These are phyloP conservation scores for Gordius sp. DNA, from an alignment of 2,888 invertebrate species.

Conservation along the genomic window DNA sequence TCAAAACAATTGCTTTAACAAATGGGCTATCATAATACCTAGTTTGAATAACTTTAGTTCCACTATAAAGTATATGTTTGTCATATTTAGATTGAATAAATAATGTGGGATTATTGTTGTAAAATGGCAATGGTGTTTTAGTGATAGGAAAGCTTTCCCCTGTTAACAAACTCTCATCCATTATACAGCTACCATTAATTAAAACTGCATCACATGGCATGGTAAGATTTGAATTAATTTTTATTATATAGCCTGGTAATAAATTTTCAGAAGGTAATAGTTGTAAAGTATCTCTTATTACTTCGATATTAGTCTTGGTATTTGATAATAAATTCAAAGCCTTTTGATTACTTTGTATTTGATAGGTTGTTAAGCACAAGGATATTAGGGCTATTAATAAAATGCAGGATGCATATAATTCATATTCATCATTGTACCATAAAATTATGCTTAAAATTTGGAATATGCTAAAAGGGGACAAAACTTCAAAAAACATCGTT, in stretches of 20 bases:
- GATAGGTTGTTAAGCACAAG: conserved; percentile 51
- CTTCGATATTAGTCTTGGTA: not conserved
- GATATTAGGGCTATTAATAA: conserved; percentile 55
- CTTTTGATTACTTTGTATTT: conserved; percentile 33
- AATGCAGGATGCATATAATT: conserved; percentile 62
- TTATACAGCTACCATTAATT: conserved; percentile 55
- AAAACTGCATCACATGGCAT: conserved; percentile 73
- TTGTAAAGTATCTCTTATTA: conserved; percentile 19
- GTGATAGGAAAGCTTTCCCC: conserved; percentile 34
- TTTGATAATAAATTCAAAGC: not conserved
- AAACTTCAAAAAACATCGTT: conserved; percentile 31
- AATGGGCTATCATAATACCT: conserved; percentile 29
- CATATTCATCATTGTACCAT: conserved; percentile 66
- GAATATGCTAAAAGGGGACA: conserved; percentile 83
- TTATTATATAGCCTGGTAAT: conserved; percentile 64
- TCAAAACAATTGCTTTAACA: conserved; percentile 50
- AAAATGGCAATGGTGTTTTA: conserved; percentile 41
- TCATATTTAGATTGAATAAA: conserved; percentile 40
- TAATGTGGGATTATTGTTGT: conserved; percentile 24
- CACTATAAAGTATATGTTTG: conserved; percentile 61
- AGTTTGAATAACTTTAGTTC: conserved; percentile 33
- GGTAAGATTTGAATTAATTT: conserved; percentile 50
- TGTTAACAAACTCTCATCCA: conserved; percentile 43
- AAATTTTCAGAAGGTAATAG: conserved; percentile 39
- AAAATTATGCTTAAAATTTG: conserved; percentile 59